Conservation (phyloP, 2,797 vertebrate genomes). For the Anniella stebbinsi region DNA sequence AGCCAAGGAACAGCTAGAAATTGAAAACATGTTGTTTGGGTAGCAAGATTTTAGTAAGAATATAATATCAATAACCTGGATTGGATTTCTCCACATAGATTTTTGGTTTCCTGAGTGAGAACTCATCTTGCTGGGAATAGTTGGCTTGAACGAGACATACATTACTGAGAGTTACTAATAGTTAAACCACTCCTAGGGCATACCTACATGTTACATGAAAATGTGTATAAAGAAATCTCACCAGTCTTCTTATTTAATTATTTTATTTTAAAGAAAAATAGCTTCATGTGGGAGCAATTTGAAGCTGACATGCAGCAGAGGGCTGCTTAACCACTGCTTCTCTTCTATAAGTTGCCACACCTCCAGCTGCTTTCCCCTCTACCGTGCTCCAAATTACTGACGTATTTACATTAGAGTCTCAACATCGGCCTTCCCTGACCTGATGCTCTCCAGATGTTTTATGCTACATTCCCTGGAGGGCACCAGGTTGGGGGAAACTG, state of each 20-base stretch:
- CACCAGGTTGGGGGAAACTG: too few relatives aligned
- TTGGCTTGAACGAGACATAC: not conserved
- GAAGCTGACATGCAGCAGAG: not conserved
- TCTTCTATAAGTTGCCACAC: not conserved
- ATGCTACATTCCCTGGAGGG: too few relatives aligned
- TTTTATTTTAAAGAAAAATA: not conserved
- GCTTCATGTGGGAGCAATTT: not conserved
- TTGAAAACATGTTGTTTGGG: not conserved
- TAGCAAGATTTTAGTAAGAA: not conserved
- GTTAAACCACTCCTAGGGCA: not conserved
- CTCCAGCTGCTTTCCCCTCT: not conserved
- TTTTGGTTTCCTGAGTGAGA: not conserved
- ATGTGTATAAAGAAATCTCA: not conserved
- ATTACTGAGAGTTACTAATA: not conserved
- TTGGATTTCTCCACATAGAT: not conserved
- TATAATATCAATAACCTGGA: not conserved
- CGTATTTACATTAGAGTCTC: not conserved
- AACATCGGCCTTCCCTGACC: too few relatives aligned
- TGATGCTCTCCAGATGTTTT: too few relatives aligned
- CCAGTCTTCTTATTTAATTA: too few relatives aligned
- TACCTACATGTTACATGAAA: not conserved
- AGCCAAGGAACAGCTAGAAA: not conserved
- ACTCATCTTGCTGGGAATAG: not conserved
- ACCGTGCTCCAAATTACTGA: not conserved
- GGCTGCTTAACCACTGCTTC: not conserved